These are phyloP conservation scores for Anas flavirostris DNA, from an alignment of 2,797 vertebrate species.

Conservation along the genomic window DNA sequence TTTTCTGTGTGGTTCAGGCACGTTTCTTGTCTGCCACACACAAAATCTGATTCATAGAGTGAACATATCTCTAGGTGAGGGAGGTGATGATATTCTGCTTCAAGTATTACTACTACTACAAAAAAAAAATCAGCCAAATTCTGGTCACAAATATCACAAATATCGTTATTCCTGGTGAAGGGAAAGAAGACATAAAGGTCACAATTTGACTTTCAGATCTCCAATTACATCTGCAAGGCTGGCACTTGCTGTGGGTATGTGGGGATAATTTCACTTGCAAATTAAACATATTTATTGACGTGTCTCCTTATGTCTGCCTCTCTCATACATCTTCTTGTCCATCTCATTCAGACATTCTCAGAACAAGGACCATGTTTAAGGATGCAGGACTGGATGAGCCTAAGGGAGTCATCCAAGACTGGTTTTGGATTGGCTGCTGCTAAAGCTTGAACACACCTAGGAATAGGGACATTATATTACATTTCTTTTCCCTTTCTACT, in stretches of 20 bases:
- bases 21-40: slow-evolving; percentile 9
- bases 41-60: background rate
- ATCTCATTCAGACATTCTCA: background rate
- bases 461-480: background rate
- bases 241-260: background rate
- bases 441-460: background rate
- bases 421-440: background rate
- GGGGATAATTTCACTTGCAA: slow-evolving; percentile 57
- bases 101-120: background rate
- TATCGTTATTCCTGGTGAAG: slow-evolving; percentile 17
- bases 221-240: slow-evolving; percentile 27
- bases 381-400: background rate
- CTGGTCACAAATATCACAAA: slow-evolving; percentile 38
- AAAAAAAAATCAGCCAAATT: background rate
- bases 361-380: background rate
- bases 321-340: background rate
- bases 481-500: background rate
- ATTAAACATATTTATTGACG: background rate
- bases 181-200: slow-evolving; percentile 20
- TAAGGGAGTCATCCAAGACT: background rate
- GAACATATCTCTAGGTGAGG: background rate
- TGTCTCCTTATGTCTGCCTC: background rate
- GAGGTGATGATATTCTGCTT: background rate
- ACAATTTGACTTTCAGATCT: slow-evolving; percentile 65
- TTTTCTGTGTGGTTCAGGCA: slow-evolving; percentile 31